Evolutionary conservation across 2,888 invertebrate genomes (phyloP).

Genomic region (Eupithecia exiguata): DNA sequence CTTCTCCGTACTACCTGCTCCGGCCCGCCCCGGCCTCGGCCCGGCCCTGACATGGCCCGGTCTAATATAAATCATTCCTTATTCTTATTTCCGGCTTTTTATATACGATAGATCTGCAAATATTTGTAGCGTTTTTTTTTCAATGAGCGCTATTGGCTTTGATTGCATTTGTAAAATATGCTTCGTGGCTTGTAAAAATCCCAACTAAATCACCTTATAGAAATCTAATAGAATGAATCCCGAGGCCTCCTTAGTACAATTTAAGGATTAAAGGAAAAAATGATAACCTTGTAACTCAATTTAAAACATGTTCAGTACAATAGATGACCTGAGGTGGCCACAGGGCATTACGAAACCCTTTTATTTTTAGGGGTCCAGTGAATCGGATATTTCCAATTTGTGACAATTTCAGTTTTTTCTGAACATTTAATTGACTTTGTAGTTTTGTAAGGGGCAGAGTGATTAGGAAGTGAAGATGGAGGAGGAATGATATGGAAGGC

Average conservation of each 20-base stretch:
- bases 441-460: slow-evolving; percentile 21
- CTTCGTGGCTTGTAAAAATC: neutral
- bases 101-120: neutral
- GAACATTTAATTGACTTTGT: slow-evolving; percentile 61
- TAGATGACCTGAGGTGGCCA: neutral
- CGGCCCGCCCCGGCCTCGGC: too few species aligned
- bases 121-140: neutral
- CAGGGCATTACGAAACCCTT: slow-evolving; percentile 32
- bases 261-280: neutral
- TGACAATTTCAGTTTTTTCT: slow-evolving; percentile 63
- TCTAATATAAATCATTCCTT: too few species aligned
- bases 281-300: too few species aligned
- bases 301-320: too few species aligned
- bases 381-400: slow-evolving; percentile 54
- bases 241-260: slow-evolving; percentile 1
- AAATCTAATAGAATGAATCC: slow-evolving; percentile 1
- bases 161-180: neutral
- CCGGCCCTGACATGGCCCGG: too few species aligned
- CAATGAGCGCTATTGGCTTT: too few species aligned
- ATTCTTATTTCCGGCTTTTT: slow-evolving; percentile 11
- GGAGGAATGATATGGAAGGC: neutral
- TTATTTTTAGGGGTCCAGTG: slow-evolving; percentile 41
- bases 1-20: too few species aligned
- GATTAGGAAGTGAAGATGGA: neutral
- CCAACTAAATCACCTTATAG: neutral